phyloP scores from a whole-genome alignment of 1,140 invertebrate species.

The Batillaria attramentaria region DNA sequence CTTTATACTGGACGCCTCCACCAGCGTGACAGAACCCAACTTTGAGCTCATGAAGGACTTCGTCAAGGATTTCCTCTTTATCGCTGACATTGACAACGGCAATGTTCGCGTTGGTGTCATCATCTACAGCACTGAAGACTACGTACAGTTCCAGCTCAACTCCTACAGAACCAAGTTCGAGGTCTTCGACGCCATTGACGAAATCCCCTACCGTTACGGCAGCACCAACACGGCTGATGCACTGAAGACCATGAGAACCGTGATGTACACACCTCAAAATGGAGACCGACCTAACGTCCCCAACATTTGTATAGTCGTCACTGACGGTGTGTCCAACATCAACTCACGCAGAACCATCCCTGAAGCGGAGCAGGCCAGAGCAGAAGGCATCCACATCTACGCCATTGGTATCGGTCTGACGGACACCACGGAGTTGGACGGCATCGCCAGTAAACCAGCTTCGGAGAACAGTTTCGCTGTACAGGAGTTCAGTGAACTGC shows the following conservation, averaged over 20 bases:
- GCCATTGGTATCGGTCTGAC: constrained; percentile 57
- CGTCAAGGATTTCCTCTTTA: constrained; percentile 51
- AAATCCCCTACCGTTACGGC: constrained; percentile 56
- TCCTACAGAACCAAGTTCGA: constrained; percentile 40
- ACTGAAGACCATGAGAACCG: constrained; percentile 51
- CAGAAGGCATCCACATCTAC: constrained; percentile 55
- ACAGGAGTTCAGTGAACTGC: constrained; percentile 55
- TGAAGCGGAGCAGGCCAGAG: constrained; percentile 50
- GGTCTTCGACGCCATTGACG: constrained; percentile 51
- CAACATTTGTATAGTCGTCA: constrained; percentile 58
- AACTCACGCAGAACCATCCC: constrained; percentile 58
- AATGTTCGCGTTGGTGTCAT: constrained; percentile 57
- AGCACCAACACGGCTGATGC: constrained; percentile 63
- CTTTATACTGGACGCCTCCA: constrained; percentile 59
- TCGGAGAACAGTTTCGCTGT: constrained; percentile 49
- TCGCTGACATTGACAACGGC: constrained; percentile 56
- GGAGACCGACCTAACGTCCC: constrained; percentile 57
- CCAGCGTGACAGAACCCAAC: constrained; percentile 54
- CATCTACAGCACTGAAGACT: constrained; percentile 55
- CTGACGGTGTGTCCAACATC: constrained; percentile 64
- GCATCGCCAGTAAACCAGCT: constrained; percentile 45
- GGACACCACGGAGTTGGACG: constrained; percentile 53
- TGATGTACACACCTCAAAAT: constrained; percentile 55
- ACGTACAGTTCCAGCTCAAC: constrained; percentile 58
- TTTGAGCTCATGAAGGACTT: constrained; percentile 56